Conservation (phyloP, 2,113 vertebrate species). For the Felis catus region F.catus_Fca126_mat1.0 CM031417.1:45801501-45802000, state of each 20-base stretch:
- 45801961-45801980: slow-evolving; percentile 16
- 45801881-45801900: slow-evolving; percentile 41
- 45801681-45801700: neutral
- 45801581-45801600: slow-evolving; percentile 41
- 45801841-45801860: slow-evolving; percentile 33
- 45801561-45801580: neutral
- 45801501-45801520: neutral
- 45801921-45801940: neutral
- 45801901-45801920: slow-evolving; percentile 25
- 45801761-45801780: slow-evolving; percentile 46
- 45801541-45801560: slow-evolving; percentile 9
- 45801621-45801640: neutral
- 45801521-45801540: neutral
- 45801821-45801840: slow-evolving; percentile 48
- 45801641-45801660: neutral
- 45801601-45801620: neutral
- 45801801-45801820: slow-evolving; percentile 8
- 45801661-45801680: neutral
- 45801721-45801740: slow-evolving; percentile 61
- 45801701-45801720: slow-evolving; percentile 31
- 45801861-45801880: slow-evolving; percentile 38
- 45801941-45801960: slow-evolving; percentile 14
- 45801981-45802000: slow-evolving; percentile 48
- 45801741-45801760: slow-evolving; percentile 48
- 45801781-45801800: slow-evolving; percentile 51